These are phyloP conservation scores for Turnix velox DNA, from an alignment of 2,113 vertebrate species.

Conservation along the genomic window DNA sequence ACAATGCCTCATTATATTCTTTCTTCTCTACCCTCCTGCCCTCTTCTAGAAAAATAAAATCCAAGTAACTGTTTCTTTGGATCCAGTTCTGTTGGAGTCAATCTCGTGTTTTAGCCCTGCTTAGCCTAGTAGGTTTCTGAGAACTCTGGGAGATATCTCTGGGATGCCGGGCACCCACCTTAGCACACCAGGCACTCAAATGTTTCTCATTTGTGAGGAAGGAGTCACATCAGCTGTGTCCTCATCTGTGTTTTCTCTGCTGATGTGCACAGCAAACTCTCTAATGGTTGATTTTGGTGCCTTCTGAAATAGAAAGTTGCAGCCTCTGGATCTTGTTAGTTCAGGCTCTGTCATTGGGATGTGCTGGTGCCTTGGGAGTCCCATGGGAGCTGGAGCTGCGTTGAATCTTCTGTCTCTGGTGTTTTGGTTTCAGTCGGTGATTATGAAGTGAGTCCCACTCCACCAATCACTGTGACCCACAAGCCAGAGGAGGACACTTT, in stretches of 20 bases:
- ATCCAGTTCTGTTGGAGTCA: not conserved
- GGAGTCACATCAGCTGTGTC: not conserved
- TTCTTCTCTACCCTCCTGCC: not conserved
- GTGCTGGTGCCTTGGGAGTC: not conserved
- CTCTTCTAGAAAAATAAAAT: not conserved
- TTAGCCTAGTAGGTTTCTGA: not conserved
- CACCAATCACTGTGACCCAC: constrained; percentile 83
- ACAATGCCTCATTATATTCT: not conserved
- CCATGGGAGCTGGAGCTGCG: not conserved
- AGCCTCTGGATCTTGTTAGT: not conserved
- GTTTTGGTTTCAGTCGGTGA: constrained; percentile 71
- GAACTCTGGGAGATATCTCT: not conserved
- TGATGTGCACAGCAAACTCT: not conserved
- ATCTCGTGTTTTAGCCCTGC: not conserved
- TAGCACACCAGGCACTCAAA: not conserved
- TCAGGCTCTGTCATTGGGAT: not conserved
- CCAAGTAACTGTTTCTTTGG: not conserved
- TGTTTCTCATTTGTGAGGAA: not conserved
- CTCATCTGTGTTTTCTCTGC: not conserved
- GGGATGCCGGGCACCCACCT: not conserved
- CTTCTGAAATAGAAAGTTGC: not conserved
- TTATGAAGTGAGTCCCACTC: constrained; percentile 80
- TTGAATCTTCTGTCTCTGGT: constrained; percentile 1
- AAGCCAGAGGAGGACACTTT: constrained; percentile 93
- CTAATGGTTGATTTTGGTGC: not conserved